Evolutionary conservation across 2,888 invertebrate species (phyloP), one percentile per base, ranked within the genome.

Genomic region (Fragum fragum): DNA sequence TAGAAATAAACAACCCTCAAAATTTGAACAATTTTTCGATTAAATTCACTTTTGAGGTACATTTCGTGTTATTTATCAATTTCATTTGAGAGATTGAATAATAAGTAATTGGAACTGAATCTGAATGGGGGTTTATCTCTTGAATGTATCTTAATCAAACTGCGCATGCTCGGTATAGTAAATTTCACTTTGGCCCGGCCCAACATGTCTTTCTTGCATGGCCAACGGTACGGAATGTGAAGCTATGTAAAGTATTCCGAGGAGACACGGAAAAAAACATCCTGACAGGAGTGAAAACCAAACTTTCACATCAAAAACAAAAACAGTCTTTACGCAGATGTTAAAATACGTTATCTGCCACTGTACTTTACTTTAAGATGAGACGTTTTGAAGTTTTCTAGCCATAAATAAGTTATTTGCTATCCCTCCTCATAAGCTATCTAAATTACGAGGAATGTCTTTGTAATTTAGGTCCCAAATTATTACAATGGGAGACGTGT

Each of bases 381-480:
- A 3, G 57, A 1, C 2, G 23, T 26, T 57, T 23, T 57, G 3
- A 7, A 23, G 2, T 21, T 57, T 5, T 2, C 29, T 11, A 7
- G 18, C 6, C 29, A 18, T 29, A 61, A 61, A n/a, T 29, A 29
- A 61, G 32, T 61, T 61, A 61, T 61, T 29, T 61, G 61, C 29
- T 61, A 29, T 61, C 61, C 28, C 61, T 29, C 28, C 29, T 29
- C 61, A 29, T 28, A 61, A 29, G 61, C 61, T 61, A 29, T 29
- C 61, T 29, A 61, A 61, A 61, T 61, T 61, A 29, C 61, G 18
- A 18, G 61, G 61, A 61, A 61, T 61, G 28, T 29, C 61, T 61
- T 61, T 61, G 61, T 61, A 61, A 61, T 61, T 61, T 6, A 29
- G 28, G 32, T n/a, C 26, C 28, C 29, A 28, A 61, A 61, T 61